Evolutionary conservation across 2,797 vertebrate species (phyloP), one percentile per base, ranked within the genome.

Genomic region (Micropoecilia bifurca): DNA sequence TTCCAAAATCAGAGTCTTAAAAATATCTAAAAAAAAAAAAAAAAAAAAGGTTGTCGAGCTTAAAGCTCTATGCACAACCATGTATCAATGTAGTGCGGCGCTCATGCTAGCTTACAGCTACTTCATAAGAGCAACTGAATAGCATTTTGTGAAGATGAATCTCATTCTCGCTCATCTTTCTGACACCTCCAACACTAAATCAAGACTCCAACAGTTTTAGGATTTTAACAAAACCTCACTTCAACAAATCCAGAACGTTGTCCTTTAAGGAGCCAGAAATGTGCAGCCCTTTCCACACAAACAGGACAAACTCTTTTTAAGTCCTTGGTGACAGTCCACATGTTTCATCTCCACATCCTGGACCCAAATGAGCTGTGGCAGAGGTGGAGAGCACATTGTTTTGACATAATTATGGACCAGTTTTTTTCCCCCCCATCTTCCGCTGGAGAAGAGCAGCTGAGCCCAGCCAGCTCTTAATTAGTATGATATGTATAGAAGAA

Each of bases 401-500:
- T 91, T 87, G 90, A 93, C 91, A 87, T 95, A 94, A 95, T 95
- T 95, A 95, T 66, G 87, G 90, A 88, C 66, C 71, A 45, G 73
- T 85, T 92, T 88, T 78, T 12, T 4, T 0, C 7, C 55, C 87
- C 88, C 0, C 53, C 88, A 81, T 89, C 90, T 91, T 93, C 85
- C 39, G 78, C 79, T 85, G 89, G 48, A 88, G 80, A 76, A 88
- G 80, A 90, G 87, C 83, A 87, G 91, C 91, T 81, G 90, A 93
- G 91, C 89, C 80, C 87, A 85, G 88, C 84, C 87, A 85, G 88
- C 84, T 89, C 92, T 93, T 95, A 95, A 95, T 95, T 94, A 95
- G 89, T 92, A 91, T 88, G 91, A 95, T 93, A 95, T 89, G 90
- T 89, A 90, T 78, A 91, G 87, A 91, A 76, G 84, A 90, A 83